These are phyloP conservation scores for Parelbella ahira DNA, from an alignment of 2,888 invertebrate species.

Conservation along the genomic window DNA sequence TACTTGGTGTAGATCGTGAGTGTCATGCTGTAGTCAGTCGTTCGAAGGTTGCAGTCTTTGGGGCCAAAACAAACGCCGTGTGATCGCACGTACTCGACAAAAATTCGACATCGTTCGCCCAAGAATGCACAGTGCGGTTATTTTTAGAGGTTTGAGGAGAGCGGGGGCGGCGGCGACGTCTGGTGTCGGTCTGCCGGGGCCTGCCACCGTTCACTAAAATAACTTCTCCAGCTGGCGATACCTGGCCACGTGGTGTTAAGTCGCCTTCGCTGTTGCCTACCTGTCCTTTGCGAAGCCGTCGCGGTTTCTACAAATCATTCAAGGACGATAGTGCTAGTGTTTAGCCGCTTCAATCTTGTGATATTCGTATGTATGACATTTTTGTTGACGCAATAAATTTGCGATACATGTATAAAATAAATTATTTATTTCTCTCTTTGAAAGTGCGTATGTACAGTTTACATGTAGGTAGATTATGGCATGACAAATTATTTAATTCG, in stretches of 20 bases:
- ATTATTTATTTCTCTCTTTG: too few relatives aligned
- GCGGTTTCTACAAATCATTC: not conserved
- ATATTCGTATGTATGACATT: too few relatives aligned
- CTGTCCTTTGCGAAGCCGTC: constrained; percentile 20
- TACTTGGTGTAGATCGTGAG: too few relatives aligned
- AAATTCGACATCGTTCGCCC: constrained; percentile 80
- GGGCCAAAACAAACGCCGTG: constrained; percentile 78
- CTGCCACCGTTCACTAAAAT: constrained; percentile 81
- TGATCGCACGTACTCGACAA: constrained; percentile 80
- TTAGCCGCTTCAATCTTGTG: too few relatives aligned
- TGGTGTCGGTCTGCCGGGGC: constrained; percentile 82
- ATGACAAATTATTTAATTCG: too few relatives aligned
- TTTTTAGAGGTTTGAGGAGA: constrained; percentile 74
- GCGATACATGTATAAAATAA: too few relatives aligned
- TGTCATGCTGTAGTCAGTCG: too few relatives aligned
- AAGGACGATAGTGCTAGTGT: not conserved
- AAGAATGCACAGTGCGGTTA: constrained; percentile 79
- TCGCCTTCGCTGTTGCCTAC: constrained; percentile 36
- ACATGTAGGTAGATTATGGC: too few relatives aligned
- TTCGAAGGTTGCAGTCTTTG: constrained; percentile 41
- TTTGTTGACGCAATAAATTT: too few relatives aligned
- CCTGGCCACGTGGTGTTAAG: constrained; percentile 72
- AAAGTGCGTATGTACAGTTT: too few relatives aligned
- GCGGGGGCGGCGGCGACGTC: constrained; percentile 80
- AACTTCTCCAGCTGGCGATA: constrained; percentile 77